Base-by-base conservation (phyloP, 2,888 invertebrate species). In the Sipunculus nudus region DNA sequence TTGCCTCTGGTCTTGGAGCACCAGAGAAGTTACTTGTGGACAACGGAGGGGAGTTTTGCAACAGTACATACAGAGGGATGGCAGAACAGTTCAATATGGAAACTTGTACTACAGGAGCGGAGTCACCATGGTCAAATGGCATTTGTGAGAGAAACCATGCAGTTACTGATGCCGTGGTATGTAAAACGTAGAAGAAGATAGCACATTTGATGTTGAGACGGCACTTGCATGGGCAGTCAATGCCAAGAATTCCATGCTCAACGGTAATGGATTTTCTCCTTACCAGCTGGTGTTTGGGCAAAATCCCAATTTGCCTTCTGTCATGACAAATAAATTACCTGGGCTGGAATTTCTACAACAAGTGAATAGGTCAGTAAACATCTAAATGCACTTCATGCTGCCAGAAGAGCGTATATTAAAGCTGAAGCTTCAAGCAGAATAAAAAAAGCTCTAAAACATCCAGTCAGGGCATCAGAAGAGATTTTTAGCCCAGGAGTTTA, bases 361-460 rank as follows among this genome's bases (percentile, higher is more conserved):
- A 56, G 35, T 25, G 38, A 29, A 13, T 8, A 28, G 5, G 8
- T 53, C 23, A 0, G 13, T 8, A 16, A 29, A n/a, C 45, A 59
- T 31, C 28, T 59, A n/a, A 26, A 21, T 19, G 45, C 46, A 0
- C 23, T 53, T 6, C 40, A 59, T 59, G 35, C 45, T 25, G 53
- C 53, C 2, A 45, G 59, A 59, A 31, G 29, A 23, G 64, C 59
- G 25, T 62, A 60, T 41, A 59, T 46, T 13, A 28, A 53, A 47
- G 59, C 56, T 38, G 62, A 68, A 53, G 56, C 52, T 28, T 66
- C 62, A 39, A 64, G 62, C 49, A 60, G 57, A 45, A 62, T 64
- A 10, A 45, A 56, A 40, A 45, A 59, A 45, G 63, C 61, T n/a
- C 43, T 63, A 23, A 41, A 60, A 31, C 50, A 64, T 21, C 46